Base-by-base conservation (phyloP, 2,888 invertebrate species). In the Pachydiplax longipennis region DNA sequence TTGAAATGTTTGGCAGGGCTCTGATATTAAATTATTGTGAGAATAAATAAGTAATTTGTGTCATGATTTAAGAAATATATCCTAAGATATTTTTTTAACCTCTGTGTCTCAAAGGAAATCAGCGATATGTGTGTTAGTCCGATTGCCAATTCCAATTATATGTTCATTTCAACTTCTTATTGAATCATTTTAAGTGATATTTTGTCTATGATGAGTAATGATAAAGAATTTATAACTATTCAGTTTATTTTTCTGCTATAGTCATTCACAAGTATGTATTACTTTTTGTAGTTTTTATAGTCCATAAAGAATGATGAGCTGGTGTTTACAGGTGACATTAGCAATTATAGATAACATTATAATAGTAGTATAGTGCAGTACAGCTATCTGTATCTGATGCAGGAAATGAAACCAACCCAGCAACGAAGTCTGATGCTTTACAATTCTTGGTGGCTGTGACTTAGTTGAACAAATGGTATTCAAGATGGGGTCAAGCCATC, bases 401-500 rank as follows among this genome's bases (percentile, higher is more conserved):
- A 87, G 87, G 87, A 87, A 61, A 61, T 87, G 87, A 87, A 87
- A 87, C 22, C 87, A 87, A 31, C 87, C 87, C 87, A 87, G 31
- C 58, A 61, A 87, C 61, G 87, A 87, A 58, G 53, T 58, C 48
- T 31, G 83, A 35, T 31, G 83, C 73, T 61, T 87, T 37, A 40
- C 87, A 61, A 61, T 58, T 65, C 61, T 65, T 25, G 87, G 87
- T 87, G 61, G 87, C 87, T 87, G 87, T 61, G 61, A 48, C 65
- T 65, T 87, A 61, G 87, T 87, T 87, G 87, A 87, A 65, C 87
- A 61, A 87, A 65, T 87, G 87, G 87, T 87, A 61, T 37, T 61
- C 87, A 87, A 87, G 61, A 87, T 87, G 87, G 87, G 87, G 87
- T 87, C 87, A 65, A 87, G 87, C 87, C 87, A 87, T 87, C 61